These are phyloP conservation scores for Trisateles emortualis DNA, from an alignment of 2,888 invertebrate species.

Conservation along the genomic window DNA sequence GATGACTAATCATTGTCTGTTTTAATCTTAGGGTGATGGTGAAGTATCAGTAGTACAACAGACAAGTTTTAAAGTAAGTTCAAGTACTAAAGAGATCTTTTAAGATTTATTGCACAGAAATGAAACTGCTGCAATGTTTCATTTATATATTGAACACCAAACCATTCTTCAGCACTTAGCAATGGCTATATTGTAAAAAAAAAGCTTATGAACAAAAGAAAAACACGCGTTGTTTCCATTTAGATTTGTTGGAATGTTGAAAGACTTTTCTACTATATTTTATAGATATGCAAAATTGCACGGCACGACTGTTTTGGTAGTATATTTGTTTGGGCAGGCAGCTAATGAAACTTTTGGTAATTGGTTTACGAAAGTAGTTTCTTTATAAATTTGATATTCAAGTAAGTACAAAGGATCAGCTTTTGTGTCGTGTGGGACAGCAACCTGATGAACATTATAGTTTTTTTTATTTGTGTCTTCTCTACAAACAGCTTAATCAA, in stretches of 20 bases:
- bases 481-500: neutral
- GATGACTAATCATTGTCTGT: conserved; percentile 13
- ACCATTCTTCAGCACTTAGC: conserved; percentile 32
- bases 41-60: conserved; percentile 44
- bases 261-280: conserved; percentile 15
- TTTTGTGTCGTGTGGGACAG: conserved; percentile 65
- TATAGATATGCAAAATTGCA: conserved; percentile 17
- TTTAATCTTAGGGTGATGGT: conserved; percentile 37
- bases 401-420: conserved; percentile 36
- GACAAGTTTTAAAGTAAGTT: conserved; percentile 39
- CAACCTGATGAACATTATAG: conserved; percentile 47
- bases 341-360: conserved; percentile 19
- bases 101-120: conserved; percentile 24
- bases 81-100: neutral
- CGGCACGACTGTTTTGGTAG: conserved; percentile 16
- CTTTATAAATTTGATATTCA: conserved; percentile 15
- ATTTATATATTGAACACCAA: conserved; percentile 15
- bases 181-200: conserved; percentile 20
- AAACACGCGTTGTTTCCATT: conserved; percentile 15
- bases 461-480: conserved; percentile 1
- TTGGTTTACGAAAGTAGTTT: conserved; percentile 13
- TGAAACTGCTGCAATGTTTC: conserved; percentile 15
- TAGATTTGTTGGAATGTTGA: conserved; percentile 14
- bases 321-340: conserved; percentile 42
- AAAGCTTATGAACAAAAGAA: conserved; percentile 27